Conservation (phyloP, 2,113 vertebrate species). For the Catagonus wagneri region DNA sequence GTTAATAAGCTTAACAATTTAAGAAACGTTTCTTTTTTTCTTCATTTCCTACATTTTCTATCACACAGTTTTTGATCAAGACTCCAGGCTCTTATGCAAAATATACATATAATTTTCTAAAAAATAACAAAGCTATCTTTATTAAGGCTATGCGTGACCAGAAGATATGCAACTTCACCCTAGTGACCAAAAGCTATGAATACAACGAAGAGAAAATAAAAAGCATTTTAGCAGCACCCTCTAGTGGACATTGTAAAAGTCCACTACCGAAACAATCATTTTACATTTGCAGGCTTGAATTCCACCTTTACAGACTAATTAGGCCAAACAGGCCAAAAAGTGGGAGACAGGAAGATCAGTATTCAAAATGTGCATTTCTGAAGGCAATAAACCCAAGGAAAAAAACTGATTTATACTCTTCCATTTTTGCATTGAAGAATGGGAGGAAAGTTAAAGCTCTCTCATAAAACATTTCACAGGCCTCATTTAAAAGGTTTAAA, state of each 20-base stretch:
- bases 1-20: too few relatives aligned
- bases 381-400: not conserved
- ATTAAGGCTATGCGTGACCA: not conserved
- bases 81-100: not conserved
- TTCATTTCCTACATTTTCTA: not conserved
- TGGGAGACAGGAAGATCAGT: not conserved
- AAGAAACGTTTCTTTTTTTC: too few relatives aligned
- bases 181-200: not conserved
- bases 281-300: not conserved
- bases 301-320: not conserved
- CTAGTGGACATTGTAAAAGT: constrained; percentile 49
- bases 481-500: not conserved
- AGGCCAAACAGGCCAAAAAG: not conserved
- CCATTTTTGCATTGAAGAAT: not conserved
- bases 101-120: not conserved
- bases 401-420: not conserved
- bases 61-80: not conserved
- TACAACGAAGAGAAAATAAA: not conserved
- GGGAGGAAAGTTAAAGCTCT: not conserved
- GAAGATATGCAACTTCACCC: not conserved
- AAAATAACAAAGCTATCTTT: not conserved
- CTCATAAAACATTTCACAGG: not conserved
- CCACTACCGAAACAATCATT: not conserved
- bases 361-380: not conserved
- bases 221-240: not conserved